Evolutionary conservation across 2,113 vertebrate genomes (phyloP).

Genomic region (Pelecanoides urinatrix): DNA sequence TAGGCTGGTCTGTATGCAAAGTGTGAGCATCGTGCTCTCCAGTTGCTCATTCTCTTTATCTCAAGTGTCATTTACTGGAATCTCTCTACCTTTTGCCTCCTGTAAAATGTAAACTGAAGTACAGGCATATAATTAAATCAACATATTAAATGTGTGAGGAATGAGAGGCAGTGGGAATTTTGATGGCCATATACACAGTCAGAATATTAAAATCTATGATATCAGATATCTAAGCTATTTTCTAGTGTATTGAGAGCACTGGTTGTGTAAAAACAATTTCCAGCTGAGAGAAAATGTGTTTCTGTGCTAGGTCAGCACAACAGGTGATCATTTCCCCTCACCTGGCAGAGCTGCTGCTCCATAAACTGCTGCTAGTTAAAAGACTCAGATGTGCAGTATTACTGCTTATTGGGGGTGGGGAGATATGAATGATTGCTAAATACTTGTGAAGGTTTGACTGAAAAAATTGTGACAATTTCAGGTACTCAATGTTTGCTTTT

Average conservation of each 20-base stretch:
- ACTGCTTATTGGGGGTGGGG: not conserved
- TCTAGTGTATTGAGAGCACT: not conserved
- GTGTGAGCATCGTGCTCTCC: not conserved
- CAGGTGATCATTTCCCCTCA: not conserved
- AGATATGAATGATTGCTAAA: not conserved
- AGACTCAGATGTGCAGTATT: not conserved
- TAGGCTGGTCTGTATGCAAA: not conserved
- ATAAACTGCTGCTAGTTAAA: not conserved
- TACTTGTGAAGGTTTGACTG: not conserved
- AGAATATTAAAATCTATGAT: not conserved
- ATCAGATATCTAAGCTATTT: not conserved
- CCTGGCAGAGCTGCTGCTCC: not conserved
- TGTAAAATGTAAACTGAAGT: conserved; percentile 46
- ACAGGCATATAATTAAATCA: conserved; percentile 46
- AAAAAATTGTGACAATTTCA: not conserved
- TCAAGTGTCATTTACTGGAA: conserved; percentile 47
- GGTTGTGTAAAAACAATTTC: not conserved
- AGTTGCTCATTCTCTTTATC: conserved; percentile 3
- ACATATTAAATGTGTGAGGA: not conserved
- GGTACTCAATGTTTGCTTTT: not conserved
- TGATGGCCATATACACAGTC: not conserved
- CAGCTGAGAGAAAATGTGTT: not conserved
- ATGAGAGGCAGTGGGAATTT: conserved; percentile 9
- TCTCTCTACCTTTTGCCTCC: conserved; percentile 14
- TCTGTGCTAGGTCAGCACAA: conserved; percentile 1